phyloP scores from a whole-genome alignment of 2,797 vertebrate genomes.

The Prunella strophiata region DNA sequence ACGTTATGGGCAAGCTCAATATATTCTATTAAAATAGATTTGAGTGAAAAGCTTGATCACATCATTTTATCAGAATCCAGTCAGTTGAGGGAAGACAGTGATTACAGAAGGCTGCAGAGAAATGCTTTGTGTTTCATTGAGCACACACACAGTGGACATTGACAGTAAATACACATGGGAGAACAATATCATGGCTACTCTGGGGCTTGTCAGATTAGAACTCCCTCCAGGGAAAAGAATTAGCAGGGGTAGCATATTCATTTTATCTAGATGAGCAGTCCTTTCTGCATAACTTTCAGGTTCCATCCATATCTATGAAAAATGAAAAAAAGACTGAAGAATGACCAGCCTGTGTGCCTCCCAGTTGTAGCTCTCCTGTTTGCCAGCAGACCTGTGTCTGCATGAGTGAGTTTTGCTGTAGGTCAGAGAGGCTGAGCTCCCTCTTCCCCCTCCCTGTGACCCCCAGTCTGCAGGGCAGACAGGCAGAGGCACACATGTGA shows the following conservation, averaged over 20 bases:
- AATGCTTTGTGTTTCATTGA: neutral
- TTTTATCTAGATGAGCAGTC: conserved; percentile 31
- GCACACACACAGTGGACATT: neutral
- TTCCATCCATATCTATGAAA: conserved; percentile 36
- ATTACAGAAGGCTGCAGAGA: neutral
- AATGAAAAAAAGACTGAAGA: conserved; percentile 53
- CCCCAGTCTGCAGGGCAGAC: conserved; percentile 76
- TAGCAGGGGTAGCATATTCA: neutral
- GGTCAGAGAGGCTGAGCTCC: conserved; percentile 79
- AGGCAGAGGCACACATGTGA: conserved; percentile 77
- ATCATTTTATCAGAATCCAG: neutral
- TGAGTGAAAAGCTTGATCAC: conserved; percentile 9
- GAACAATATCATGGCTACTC: neutral
- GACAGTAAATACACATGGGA: conserved; percentile 25
- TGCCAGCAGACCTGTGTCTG: conserved; percentile 64
- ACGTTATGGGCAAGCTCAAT: neutral
- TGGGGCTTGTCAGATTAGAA: conserved; percentile 12
- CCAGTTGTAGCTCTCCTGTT: conserved; percentile 46
- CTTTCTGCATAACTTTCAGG: conserved; percentile 46
- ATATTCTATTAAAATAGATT: conserved; percentile 5
- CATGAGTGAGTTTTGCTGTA: conserved; percentile 70
- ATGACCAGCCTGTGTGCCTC: conserved; percentile 37
- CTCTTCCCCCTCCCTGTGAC: conserved; percentile 63
- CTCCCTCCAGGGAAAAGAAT: conserved; percentile 33
- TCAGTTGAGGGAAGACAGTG: neutral